Conservation (phyloP, 2,888 invertebrate genomes). For the Acanthacorydalis orientalis region DNA sequence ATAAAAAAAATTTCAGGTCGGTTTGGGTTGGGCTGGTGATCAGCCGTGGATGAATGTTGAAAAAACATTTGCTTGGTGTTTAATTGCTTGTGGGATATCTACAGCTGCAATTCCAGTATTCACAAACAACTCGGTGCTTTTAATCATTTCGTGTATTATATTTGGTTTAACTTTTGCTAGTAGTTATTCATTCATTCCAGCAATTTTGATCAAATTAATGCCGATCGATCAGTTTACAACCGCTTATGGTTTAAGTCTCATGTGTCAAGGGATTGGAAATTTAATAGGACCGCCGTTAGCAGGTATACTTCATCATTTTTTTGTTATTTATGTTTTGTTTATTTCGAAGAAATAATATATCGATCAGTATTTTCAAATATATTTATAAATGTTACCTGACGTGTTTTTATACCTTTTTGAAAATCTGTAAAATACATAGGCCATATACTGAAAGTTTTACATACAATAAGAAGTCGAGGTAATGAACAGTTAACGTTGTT, state of each 20-base stretch:
- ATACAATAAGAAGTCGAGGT: too few relatives aligned
- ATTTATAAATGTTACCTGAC: too few relatives aligned
- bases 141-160: conserved; percentile 30
- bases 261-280: conserved; percentile 87
- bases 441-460: too few relatives aligned
- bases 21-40: conserved; percentile 81
- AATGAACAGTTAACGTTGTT: too few relatives aligned
- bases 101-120: conserved; percentile 38
- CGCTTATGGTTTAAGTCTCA: conserved; percentile 75
- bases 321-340: not conserved
- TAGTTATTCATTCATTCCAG: conserved; percentile 80
- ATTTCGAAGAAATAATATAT: too few relatives aligned
- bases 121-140: conserved; percentile 21
- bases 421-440: too few relatives aligned
- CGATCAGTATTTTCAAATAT: too few relatives aligned
- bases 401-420: too few relatives aligned
- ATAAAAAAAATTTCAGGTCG: conserved; percentile 32
- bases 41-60: conserved; percentile 66
- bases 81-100: conserved; percentile 46
- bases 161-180: conserved; percentile 88
- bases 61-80: conserved; percentile 64
- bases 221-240: conserved; percentile 82
- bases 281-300: conserved; percentile 83
- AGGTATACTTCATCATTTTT: conserved; percentile 36
- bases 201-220: conserved; percentile 73